These are phyloP conservation scores for Eupithecia inturbata DNA, from an alignment of 2,888 invertebrate genomes.

Conservation along the genomic window DNA sequence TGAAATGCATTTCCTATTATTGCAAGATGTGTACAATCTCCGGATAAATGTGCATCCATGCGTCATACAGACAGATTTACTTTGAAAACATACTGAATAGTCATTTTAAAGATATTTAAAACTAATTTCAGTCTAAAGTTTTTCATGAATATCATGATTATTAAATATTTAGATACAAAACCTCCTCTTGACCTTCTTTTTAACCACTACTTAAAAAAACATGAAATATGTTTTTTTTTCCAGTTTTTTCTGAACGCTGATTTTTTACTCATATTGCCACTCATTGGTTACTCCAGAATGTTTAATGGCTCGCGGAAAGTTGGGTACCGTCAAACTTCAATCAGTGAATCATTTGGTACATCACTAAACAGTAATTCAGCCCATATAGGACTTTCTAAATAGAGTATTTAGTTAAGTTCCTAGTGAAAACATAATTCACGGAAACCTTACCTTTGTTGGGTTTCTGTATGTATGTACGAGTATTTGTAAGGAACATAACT, in stretches of 20 bases:
- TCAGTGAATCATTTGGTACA: not conserved
- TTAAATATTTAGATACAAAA: not conserved
- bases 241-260: no score
- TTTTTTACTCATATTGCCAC: no score
- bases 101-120: not conserved
- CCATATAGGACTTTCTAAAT: no score
- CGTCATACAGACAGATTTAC: slow-evolving; percentile 12
- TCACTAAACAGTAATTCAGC: no score
- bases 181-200: not conserved
- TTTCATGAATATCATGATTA: not conserved
- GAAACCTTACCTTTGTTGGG: no score
- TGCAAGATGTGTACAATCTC: slow-evolving; percentile 19
- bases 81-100: not conserved
- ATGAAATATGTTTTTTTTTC: no score
- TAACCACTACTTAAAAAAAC: no score
- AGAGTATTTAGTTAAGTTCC: no score
- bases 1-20: slow-evolving; percentile 24
- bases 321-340: not conserved
- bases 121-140: not conserved
- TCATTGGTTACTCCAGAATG: not conserved
- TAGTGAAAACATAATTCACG: no score
- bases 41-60: slow-evolving; percentile 8
- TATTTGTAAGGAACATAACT: no score
- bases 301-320: not conserved
- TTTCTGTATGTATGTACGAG: no score